Percentiles rank a stretch among this genome's conserved stretches.
Conservation (phyloP, 2,113 vertebrate genomes). For the Colius striatus region DNA sequence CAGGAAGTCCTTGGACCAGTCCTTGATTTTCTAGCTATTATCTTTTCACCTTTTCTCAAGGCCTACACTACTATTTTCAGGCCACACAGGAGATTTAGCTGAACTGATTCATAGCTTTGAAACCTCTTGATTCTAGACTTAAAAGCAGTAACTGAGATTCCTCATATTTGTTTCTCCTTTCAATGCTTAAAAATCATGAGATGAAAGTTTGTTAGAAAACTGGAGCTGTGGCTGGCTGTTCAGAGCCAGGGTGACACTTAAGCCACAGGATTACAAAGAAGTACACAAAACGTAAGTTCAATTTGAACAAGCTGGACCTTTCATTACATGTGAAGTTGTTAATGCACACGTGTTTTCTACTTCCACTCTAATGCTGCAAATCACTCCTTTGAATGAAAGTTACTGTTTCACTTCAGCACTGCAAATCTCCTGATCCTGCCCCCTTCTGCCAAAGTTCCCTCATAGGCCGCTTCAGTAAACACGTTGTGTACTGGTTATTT, state of each 20-base stretch:
- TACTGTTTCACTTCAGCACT: slow-evolving; percentile 7
- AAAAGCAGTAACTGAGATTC: slow-evolving; percentile 6
- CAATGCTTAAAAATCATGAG: not conserved
- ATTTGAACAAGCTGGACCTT: not conserved
- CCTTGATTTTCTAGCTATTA: slow-evolving; percentile 25
- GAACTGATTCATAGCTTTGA: not conserved
- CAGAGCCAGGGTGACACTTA: not conserved
- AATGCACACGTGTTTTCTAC: not conserved
- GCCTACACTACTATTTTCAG: not conserved
- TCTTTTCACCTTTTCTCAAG: not conserved
- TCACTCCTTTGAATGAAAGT: not conserved
- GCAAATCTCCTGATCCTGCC: slow-evolving; percentile 1
- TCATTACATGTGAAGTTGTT: not conserved
- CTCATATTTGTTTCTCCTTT: slow-evolving; percentile 14
- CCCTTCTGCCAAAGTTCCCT: not conserved
- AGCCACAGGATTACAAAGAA: not conserved
- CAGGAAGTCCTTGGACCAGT: not conserved
- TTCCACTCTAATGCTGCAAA: not conserved
- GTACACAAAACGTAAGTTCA: not conserved
- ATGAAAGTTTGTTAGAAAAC: not conserved
- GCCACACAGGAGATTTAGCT: not conserved
- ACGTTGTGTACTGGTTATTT: not conserved
- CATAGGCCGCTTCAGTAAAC: not conserved
- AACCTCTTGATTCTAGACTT: not conserved
- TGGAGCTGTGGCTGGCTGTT: not conserved